Evolutionary conservation across 2,888 invertebrate genomes (phyloP).

Genomic region (Polymixis flavicincta): DNA sequence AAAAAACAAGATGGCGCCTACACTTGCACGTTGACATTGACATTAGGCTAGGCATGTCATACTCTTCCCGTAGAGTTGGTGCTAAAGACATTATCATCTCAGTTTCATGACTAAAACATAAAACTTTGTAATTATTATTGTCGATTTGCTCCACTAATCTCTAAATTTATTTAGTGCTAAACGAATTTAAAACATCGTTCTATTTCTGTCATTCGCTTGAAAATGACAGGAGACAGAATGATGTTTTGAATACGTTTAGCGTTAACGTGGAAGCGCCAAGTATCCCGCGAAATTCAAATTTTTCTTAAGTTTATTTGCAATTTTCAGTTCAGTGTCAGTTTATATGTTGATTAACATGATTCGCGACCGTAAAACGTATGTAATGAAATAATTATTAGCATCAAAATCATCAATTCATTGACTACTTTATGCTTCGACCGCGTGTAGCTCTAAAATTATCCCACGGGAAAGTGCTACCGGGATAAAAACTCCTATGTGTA

Average conservation of each 20-base stretch:
- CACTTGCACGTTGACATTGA: constrained; percentile 59
- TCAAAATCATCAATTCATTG: too few relatives aligned
- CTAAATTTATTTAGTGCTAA: not conserved
- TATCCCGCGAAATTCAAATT: too few relatives aligned
- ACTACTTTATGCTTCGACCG: too few relatives aligned
- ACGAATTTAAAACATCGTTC: not conserved
- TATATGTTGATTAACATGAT: too few relatives aligned
- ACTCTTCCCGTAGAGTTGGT: constrained; percentile 48
- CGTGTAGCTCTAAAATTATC: too few relatives aligned
- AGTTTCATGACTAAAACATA: constrained; percentile 8
- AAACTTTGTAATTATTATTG: not conserved
- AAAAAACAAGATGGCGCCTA: constrained; percentile 62
- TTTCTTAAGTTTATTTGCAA: too few relatives aligned
- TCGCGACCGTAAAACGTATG: too few relatives aligned
- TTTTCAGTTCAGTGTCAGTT: too few relatives aligned
- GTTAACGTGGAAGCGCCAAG: not conserved
- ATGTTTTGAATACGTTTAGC: not conserved
- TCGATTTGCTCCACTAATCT: not conserved
- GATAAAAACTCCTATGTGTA: too few relatives aligned
- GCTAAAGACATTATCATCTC: constrained; percentile 52
- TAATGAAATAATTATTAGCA: too few relatives aligned
- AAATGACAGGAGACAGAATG: not conserved
- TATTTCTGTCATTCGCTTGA: not conserved
- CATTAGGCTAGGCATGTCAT: constrained; percentile 56
- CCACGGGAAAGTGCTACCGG: too few relatives aligned